Conservation (phyloP, 2,888 invertebrate genomes). For the Elmis aenea region DNA sequence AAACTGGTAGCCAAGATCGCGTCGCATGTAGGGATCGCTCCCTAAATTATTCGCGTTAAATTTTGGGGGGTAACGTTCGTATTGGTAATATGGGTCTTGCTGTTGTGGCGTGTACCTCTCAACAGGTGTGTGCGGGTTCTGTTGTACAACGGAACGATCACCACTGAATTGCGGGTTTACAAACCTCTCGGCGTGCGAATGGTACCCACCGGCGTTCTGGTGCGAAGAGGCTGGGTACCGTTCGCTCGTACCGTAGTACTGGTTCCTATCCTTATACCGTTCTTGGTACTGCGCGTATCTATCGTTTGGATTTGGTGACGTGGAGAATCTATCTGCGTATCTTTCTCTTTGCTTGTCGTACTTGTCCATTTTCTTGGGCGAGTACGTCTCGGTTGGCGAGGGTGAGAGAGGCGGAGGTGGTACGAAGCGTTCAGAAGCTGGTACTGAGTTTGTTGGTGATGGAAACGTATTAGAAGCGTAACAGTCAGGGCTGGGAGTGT, state of each 20-base stretch:
- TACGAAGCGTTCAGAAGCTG: constrained; percentile 54
- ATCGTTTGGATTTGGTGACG: constrained; percentile 27
- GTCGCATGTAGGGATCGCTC: constrained; percentile 55
- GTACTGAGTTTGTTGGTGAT: constrained; percentile 48
- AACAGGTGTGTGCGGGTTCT: constrained; percentile 66
- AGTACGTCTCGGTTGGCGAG: constrained; percentile 39
- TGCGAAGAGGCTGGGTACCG: constrained; percentile 17
- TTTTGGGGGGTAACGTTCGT: constrained; percentile 38
- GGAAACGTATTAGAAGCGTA: constrained; percentile 51
- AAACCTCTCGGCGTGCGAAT: constrained; percentile 24
- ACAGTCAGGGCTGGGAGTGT: constrained; percentile 53
- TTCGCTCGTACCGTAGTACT: constrained; percentile 23
- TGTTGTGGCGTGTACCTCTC: constrained; percentile 67
- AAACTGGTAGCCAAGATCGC: constrained; percentile 53
- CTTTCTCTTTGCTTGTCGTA: constrained; percentile 29
- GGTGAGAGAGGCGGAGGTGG: constrained; percentile 46
- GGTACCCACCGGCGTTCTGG: constrained; percentile 11
- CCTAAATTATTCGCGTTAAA: constrained; percentile 36
- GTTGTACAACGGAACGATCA: constrained; percentile 57
- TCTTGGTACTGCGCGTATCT: constrained; percentile 23
- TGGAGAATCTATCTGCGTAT: constrained; percentile 29
- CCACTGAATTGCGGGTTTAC: constrained; percentile 30
- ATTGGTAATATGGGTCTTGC: constrained; percentile 54
- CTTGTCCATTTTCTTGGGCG: constrained; percentile 37
- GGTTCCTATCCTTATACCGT: constrained; percentile 27